A percentile compares a stretch with the other conserved stretches of the same genome.
These are phyloP conservation scores for Napeogenes sylphis DNA, from an alignment of 2,888 invertebrate species.

Conservation along the genomic window DNA sequence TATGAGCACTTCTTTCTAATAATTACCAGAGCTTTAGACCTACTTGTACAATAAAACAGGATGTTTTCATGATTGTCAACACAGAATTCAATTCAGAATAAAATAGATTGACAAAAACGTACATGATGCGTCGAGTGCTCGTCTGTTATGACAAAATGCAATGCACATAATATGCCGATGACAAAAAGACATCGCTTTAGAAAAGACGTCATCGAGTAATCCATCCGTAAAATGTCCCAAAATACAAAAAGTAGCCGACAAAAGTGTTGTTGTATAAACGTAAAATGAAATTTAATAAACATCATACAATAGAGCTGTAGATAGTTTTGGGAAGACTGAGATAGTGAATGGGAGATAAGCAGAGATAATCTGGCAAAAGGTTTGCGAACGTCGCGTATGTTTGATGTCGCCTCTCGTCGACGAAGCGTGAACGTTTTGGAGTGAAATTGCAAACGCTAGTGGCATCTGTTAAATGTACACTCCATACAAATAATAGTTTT, in stretches of 20 bases:
- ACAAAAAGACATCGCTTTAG: constrained; percentile 70
- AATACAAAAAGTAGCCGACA: constrained; percentile 68
- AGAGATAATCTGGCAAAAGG: constrained; percentile 76
- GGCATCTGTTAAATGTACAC: constrained; percentile 73
- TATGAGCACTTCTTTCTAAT: constrained; percentile 34
- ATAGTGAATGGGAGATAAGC: constrained; percentile 76
- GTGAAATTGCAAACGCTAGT: constrained; percentile 70
- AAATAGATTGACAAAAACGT: constrained; percentile 62
- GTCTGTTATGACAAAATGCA: constrained; percentile 78
- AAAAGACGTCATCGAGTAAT: constrained; percentile 68
- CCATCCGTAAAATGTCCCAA: constrained; percentile 78
- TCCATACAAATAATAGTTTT: constrained; percentile 68
- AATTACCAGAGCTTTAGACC: constrained; percentile 37
- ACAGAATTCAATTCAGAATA: constrained; percentile 69
- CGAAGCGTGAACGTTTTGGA: constrained; percentile 72
- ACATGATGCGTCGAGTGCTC: constrained; percentile 59
- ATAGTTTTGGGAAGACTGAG: constrained; percentile 66
- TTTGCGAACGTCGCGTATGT: constrained; percentile 69
- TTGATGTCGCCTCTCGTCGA: constrained; percentile 75
- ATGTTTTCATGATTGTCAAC: constrained; percentile 72
- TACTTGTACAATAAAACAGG: constrained; percentile 58
- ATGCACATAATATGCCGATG: constrained; percentile 62
- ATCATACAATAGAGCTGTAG: constrained; percentile 67
- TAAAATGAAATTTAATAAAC: constrained; percentile 79
- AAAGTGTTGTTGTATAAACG: constrained; percentile 76